These are phyloP conservation scores for Neosilurus mollespiculum DNA, from an alignment of 2,797 vertebrate species.

Conservation along the genomic window DNA sequence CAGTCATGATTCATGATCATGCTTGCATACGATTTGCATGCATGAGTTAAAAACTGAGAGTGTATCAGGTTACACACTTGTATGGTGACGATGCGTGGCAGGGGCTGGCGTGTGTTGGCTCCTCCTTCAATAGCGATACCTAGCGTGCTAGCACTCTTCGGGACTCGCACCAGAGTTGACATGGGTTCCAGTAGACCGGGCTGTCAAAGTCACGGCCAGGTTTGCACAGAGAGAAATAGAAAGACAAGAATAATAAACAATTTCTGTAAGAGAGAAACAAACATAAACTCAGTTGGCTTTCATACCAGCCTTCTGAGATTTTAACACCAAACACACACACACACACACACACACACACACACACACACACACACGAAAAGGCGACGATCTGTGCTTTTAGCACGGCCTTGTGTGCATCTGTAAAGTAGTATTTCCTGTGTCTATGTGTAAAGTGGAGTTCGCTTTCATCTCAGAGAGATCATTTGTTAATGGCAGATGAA, in stretches of 20 bases:
- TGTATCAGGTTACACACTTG: conserved; percentile 76
- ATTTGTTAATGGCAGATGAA: conserved; percentile 48
- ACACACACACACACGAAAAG: not conserved
- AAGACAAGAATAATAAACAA: conserved; percentile 8
- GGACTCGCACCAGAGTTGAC: conserved; percentile 84
- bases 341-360: conserved; percentile 5
- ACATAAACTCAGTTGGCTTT: conserved; percentile 31
- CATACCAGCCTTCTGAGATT: conserved; percentile 3
- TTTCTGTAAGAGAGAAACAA: conserved; percentile 1
- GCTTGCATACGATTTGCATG: too few species aligned
- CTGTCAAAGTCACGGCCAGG: conserved; percentile 63
- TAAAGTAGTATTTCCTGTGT: not conserved
- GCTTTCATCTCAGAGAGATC: not conserved
- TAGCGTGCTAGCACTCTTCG: conserved; percentile 89
- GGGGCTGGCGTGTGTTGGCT: conserved; percentile 93
- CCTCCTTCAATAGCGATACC: conserved; percentile 97
- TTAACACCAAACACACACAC: conserved; percentile 7
- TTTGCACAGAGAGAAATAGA: conserved; percentile 13
- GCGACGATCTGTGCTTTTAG: not conserved
- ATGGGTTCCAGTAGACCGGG: conserved; percentile 92
- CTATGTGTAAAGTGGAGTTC: not conserved
- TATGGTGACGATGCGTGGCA: conserved; percentile 96
- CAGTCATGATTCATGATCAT: too few species aligned
- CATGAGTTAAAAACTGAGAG: not conserved
- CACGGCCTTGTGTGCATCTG: conserved; percentile 1